Conservation (phyloP, 37 sponge, comb jelly and placozoan species). For the Aplysina aerophoba region DNA sequence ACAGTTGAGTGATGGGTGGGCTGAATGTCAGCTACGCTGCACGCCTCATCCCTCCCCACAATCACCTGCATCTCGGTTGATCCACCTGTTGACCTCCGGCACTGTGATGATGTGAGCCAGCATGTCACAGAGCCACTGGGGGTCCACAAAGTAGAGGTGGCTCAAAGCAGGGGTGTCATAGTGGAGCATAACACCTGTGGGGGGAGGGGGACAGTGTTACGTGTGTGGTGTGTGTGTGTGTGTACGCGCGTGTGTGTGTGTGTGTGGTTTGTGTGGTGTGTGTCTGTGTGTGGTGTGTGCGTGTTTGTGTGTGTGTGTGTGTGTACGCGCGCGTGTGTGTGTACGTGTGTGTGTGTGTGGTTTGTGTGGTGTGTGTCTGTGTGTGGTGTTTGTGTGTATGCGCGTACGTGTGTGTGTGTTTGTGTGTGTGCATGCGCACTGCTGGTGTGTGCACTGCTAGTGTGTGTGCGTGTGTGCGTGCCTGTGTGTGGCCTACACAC, state of each 20-base stretch:
- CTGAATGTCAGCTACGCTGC: background rate
- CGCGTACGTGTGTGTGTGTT: no score
- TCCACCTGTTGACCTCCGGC: constrained; percentile 85
- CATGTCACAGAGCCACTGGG: constrained; percentile 98
- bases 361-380: no score
- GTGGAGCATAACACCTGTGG: constrained; percentile 76
- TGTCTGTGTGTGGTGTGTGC: background rate
- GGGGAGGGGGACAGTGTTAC: background rate
- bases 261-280: background rate
- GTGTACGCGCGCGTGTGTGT: no score
- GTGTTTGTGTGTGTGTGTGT: background rate
- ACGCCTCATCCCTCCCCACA: background rate
- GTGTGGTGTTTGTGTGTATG: no score
- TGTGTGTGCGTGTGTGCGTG: no score
- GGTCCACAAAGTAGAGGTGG: constrained; percentile 93
- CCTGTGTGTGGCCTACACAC: constrained; percentile 43
- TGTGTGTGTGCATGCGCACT: no score
- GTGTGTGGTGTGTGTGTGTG: no score
- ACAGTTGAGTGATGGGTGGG: no score
- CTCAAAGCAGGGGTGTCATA: constrained; percentile 87
- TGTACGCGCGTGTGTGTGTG: background rate
- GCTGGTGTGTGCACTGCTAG: no score
- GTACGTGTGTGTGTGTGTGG: no score
- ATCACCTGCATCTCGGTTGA: constrained; percentile 50
- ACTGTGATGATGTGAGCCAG: constrained; percentile 95